phyloP scores from a whole-genome alignment of 2,888 invertebrate species.

The Helobdella robusta region DNA sequence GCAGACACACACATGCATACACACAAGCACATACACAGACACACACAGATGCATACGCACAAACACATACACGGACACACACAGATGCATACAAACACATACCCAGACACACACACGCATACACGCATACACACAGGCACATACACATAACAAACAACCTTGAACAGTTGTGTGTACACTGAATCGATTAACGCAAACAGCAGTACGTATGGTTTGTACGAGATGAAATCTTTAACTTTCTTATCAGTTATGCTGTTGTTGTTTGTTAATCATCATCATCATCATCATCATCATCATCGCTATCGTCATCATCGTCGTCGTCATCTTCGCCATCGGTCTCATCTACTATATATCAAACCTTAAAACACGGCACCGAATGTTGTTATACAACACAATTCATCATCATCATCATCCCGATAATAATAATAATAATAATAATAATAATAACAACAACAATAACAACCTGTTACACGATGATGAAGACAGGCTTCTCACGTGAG shows the following conservation, averaged over 20 bases:
- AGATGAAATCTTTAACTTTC: constrained; percentile 57
- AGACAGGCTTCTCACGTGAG: constrained; percentile 64
- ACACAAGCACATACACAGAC: too few species aligned
- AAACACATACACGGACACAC: too few species aligned
- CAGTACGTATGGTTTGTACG: constrained; percentile 75
- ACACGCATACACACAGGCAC: background rate
- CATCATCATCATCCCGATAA: background rate
- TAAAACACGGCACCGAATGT: too few species aligned
- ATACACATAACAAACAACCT: too few species aligned
- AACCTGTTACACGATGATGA: constrained; percentile 55
- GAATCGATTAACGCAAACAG: constrained; percentile 76
- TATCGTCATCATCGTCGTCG: background rate
- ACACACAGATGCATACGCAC: too few species aligned
- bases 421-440: background rate
- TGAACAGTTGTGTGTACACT: constrained; percentile 74
- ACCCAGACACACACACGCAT: too few species aligned
- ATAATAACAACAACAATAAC: constrained; percentile 1
- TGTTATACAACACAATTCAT: background rate
- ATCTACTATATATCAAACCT: background rate
- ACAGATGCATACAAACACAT: too few species aligned
- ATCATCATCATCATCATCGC: constrained; percentile 16
- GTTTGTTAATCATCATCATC: constrained; percentile 10
- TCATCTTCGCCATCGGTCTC: background rate
- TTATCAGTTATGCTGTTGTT: constrained; percentile 41
- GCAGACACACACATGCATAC: too few species aligned